These are phyloP conservation scores for Eupithecia pulchellata DNA, from an alignment of 2,888 invertebrate genomes.

Conservation along the genomic window DNA sequence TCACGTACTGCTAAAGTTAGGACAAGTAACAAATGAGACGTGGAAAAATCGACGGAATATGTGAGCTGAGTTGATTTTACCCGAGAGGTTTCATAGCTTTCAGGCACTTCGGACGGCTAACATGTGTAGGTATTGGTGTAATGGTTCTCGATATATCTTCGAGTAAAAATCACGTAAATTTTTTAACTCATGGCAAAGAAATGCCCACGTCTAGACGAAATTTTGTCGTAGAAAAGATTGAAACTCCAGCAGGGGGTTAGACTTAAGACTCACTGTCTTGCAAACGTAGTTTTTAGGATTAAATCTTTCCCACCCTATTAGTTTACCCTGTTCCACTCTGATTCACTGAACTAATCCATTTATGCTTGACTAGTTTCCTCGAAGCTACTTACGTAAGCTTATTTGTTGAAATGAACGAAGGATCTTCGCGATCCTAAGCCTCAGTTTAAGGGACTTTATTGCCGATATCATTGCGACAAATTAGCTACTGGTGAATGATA, in stretches of 20 bases:
- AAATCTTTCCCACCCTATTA: background rate
- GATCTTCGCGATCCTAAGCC: background rate
- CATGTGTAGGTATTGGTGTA: conserved; percentile 60
- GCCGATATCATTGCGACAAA: background rate
- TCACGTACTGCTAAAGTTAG: conserved; percentile 69
- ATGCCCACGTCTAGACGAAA: background rate
- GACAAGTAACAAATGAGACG: conserved; percentile 77
- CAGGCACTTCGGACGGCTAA: conserved; percentile 52
- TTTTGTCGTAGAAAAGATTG: background rate
- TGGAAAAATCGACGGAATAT: conserved; percentile 77
- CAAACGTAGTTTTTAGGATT: background rate
- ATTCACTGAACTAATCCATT: no score
- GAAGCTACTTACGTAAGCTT: background rate
- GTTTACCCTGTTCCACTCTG: background rate
- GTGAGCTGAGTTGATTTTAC: conserved; percentile 75
- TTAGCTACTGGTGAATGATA: background rate
- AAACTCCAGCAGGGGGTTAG: background rate
- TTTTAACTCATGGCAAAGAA: no score
- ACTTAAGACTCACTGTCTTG: background rate
- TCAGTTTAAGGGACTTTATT: background rate
- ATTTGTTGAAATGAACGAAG: background rate
- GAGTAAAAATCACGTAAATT: conserved; percentile 47
- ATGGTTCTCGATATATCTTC: conserved; percentile 63
- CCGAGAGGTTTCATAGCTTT: conserved; percentile 55
- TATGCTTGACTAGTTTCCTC: no score